phyloP scores from a whole-genome alignment of 2,113 vertebrate species.

The Plotosus lineatus region DNA sequence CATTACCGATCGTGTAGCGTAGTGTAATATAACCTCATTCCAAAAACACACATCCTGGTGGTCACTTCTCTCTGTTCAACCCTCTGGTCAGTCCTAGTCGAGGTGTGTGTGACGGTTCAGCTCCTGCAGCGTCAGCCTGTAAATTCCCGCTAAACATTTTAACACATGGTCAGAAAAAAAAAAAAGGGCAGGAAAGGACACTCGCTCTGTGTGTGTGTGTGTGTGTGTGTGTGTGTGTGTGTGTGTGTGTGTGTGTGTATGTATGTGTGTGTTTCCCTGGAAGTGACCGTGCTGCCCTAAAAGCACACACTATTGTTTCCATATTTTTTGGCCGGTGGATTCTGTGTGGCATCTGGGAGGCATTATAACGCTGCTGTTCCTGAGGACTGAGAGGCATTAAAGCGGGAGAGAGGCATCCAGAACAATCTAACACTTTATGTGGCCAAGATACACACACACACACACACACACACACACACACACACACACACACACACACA shows the following conservation, averaged over 20 bases:
- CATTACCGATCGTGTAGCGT: too few relatives aligned
- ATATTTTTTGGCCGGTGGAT: slow-evolving; percentile 59
- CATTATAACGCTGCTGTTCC: slow-evolving; percentile 57
- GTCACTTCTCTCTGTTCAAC: background rate
- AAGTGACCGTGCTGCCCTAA: slow-evolving; percentile 50
- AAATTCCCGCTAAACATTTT: slow-evolving; percentile 39
- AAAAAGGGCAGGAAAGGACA: slow-evolving; percentile 37
- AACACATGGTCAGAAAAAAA: slow-evolving; percentile 44
- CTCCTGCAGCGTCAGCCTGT: slow-evolving; percentile 34
- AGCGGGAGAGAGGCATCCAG: slow-evolving; percentile 52
- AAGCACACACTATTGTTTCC: slow-evolving; percentile 60
- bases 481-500: background rate
- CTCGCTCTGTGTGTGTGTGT: background rate
- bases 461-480: slow-evolving; percentile 8
- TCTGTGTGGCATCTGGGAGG: slow-evolving; percentile 64
- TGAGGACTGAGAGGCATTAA: slow-evolving; percentile 60
- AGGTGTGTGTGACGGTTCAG: slow-evolving; percentile 48
- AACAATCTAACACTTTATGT: slow-evolving; percentile 18
- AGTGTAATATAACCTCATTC: background rate
- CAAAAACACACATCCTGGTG: background rate
- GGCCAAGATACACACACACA: slow-evolving; percentile 17
- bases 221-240: slow-evolving; percentile 9
- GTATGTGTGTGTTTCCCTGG: slow-evolving; percentile 23
- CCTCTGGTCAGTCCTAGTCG: background rate
- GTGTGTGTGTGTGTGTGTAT: slow-evolving; percentile 12